Evolutionary conservation across 2,797 vertebrate species (phyloP).

Genomic region (Enteromius viviparus): DNA sequence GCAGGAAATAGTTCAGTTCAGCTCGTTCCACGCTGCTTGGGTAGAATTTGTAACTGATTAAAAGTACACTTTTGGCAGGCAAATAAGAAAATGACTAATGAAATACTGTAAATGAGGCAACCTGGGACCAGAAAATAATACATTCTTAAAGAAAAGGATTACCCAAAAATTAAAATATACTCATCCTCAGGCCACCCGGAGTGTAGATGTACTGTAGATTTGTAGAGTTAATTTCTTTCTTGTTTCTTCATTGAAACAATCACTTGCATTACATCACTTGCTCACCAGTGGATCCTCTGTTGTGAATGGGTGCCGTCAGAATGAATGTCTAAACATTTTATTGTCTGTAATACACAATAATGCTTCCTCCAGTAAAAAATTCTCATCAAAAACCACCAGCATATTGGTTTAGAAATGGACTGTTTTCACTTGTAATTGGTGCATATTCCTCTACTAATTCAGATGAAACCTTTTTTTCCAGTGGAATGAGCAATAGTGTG

Average conservation of each 20-base stretch:
- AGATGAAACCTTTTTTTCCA: neutral
- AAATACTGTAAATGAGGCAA: neutral
- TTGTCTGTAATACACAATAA: no score
- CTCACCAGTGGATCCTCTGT: neutral
- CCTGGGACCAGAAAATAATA: neutral
- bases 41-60: neutral
- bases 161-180: neutral
- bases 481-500: neutral
- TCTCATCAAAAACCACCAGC: neutral
- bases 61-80: neutral
- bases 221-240: no score
- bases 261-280: neutral
- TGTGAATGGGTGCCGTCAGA: neutral
- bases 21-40: neutral
- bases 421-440: neutral
- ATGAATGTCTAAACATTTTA: neutral
- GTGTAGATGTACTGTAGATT: neutral
- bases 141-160: neutral
- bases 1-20: conserved; percentile 61
- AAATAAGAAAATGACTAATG: neutral
- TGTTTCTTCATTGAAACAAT: neutral
- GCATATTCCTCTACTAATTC: no score
- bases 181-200: neutral
- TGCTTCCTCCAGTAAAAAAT: no score
- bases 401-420: neutral